These are phyloP conservation scores for Anoplius nigerrimus DNA, from an alignment of 2,888 invertebrate genomes.

Conservation along the genomic window DNA sequence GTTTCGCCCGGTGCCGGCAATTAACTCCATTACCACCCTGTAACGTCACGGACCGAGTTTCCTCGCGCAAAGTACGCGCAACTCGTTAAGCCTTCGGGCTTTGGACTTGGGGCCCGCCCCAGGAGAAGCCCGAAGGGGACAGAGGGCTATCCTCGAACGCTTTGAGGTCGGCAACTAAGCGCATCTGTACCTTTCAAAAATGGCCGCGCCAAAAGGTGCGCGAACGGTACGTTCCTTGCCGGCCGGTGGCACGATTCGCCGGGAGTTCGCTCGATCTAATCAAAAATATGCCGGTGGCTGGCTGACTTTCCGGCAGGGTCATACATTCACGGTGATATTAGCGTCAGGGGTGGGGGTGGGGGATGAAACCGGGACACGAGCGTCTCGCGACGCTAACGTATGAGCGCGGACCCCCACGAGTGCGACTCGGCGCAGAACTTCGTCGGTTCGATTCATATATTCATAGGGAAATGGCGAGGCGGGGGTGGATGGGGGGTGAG, in stretches of 20 bases:
- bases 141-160: constrained; percentile 5
- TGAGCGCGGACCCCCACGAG: constrained; percentile 50
- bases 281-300: constrained; percentile 2
- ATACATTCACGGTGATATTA: constrained; percentile 53
- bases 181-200: not conserved
- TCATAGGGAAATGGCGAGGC: constrained; percentile 58
- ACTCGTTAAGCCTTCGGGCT: constrained; percentile 72
- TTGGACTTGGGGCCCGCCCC: constrained; percentile 61
- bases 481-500: constrained; percentile 21
- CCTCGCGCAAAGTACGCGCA: constrained; percentile 58
- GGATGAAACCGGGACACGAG: constrained; percentile 47
- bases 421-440: constrained; percentile 49
- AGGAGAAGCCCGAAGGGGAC: constrained; percentile 47
- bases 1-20: constrained; percentile 67
- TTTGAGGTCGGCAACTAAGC: constrained; percentile 1
- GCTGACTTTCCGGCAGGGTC: constrained; percentile 15
- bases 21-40: constrained; percentile 75
- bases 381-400: constrained; percentile 63
- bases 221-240: not conserved
- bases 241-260: too few species aligned
- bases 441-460: constrained; percentile 71
- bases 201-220: not conserved
- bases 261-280: not conserved
- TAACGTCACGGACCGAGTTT: constrained; percentile 67
- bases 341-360: constrained; percentile 50